phyloP scores from a whole-genome alignment of 2,797 vertebrate genomes.

The Aulostomus chinensis region DNA sequence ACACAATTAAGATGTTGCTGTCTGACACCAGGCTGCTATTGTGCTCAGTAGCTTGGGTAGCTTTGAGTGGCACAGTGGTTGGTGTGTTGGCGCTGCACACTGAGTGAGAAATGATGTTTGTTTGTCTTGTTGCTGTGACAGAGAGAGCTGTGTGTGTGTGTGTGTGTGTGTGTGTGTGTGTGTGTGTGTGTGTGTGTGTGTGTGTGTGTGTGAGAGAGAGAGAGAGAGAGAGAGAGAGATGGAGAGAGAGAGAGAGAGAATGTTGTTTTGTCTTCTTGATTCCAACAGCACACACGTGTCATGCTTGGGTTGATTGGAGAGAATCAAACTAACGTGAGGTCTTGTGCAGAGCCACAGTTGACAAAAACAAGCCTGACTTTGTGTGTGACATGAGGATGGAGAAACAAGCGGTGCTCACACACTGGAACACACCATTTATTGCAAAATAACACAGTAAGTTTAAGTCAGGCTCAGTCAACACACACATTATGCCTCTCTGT shows the following conservation, averaged over 20 bases:
- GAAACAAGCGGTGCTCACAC: neutral
- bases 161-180: conserved; percentile 4
- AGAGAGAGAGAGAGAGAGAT: neutral
- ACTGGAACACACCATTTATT: conserved; percentile 1
- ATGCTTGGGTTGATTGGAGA: conserved; percentile 42
- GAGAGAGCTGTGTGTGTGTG: conserved; percentile 12
- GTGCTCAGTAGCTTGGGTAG: conserved; percentile 53
- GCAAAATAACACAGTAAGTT: conserved; percentile 4
- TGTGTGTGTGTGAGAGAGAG: neutral
- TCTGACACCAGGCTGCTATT: conserved; percentile 61
- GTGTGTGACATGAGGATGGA: conserved; percentile 1
- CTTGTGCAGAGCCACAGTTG: conserved; percentile 5
- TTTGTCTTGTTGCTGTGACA: conserved; percentile 51
- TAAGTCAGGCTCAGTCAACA: conserved; percentile 13
- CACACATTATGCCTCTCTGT: neutral
- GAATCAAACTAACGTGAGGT: conserved; percentile 41
- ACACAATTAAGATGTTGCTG: conserved; percentile 37
- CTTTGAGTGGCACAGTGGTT: conserved; percentile 64
- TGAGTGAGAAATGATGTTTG: conserved; percentile 61
- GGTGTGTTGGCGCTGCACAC: conserved; percentile 47
- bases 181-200: neutral
- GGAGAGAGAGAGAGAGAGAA: conserved; percentile 1
- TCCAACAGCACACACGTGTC: conserved; percentile 23
- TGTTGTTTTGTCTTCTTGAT: conserved; percentile 45
- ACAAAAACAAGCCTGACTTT: conserved; percentile 10